Conservation (phyloP, 2,888 invertebrate genomes). For the Scaptomyza cyrtandrae region DNA sequence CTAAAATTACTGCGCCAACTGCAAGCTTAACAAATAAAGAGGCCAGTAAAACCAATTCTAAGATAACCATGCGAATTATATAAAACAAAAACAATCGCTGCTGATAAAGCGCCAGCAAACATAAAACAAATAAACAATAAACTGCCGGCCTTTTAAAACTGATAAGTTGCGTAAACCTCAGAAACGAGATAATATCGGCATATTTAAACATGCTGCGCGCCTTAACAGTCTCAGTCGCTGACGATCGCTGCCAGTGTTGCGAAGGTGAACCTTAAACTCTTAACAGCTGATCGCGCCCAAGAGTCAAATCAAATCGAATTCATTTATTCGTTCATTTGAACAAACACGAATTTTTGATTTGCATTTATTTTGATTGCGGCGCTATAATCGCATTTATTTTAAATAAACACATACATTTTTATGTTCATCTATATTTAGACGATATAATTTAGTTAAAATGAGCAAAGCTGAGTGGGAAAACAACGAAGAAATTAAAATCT, state of each 20-base stretch:
- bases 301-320: conserved; percentile 28
- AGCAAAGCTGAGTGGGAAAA: conserved; percentile 83
- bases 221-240: conserved; percentile 41
- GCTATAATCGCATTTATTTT: not conserved
- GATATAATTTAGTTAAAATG: conserved; percentile 34
- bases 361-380: too few relatives aligned
- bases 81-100: conserved; percentile 6
- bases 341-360: not conserved
- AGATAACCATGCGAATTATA: conserved; percentile 39
- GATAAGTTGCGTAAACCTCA: conserved; percentile 49
- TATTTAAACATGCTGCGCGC: conserved; percentile 56
- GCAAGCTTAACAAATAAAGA: not conserved
- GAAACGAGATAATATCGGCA: conserved; percentile 27
- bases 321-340: not conserved
- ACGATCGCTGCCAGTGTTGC: conserved; percentile 57
- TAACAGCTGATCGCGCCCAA: conserved; percentile 17
- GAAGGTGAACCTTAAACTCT: conserved; percentile 33
- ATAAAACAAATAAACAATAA: conserved; percentile 30
- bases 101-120: conserved; percentile 33
- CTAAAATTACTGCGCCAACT: not conserved
- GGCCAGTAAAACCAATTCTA: conserved; percentile 8
- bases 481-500: conserved; percentile 89
- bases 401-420: not conserved
- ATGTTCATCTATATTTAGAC: not conserved
- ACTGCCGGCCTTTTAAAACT: not conserved